Base-by-base conservation (phyloP, 2,888 invertebrate genomes). In the Rhagium mordax region DNA sequence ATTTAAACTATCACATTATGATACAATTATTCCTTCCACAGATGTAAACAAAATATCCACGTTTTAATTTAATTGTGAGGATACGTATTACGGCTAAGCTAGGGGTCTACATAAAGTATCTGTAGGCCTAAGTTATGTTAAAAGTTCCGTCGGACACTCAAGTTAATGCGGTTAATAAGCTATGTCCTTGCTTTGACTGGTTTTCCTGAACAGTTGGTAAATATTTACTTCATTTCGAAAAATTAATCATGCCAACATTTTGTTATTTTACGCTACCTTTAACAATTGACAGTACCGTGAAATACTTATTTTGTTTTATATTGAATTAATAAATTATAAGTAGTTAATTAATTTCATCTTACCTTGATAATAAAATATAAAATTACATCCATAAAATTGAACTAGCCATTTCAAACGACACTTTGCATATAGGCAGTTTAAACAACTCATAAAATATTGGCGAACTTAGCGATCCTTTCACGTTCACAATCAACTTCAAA, bases 401-500 rank as follows among this genome's bases (percentile, higher is more conserved):
- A 24, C 33, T 51, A 24, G 7, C 18, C 49, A 67, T 33, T 47
- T 21, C 47, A 57, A 67, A 57, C 66, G 24, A 41, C 67, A 67
- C 67, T 57, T 10, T 15, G 33, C 15, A 24, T 47, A 65, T n/a
- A 33, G 21, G 20, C n/a, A 53, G 18, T 29, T 18, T 33, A 53
- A 49, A 27, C 51, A 49, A 51, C 29, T 51, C 24, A 64, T 67
- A 53, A 53, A 20, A 33, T 53, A 53, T 33, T 29, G 21, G 67
- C 67, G 67, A 57, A 67, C 55, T 29, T 67, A 57, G 47, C 74
- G 74, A 72, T 73, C 73, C 66, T 73, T 75, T 64, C 74, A 16
- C 77, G 73, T 33, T 76, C 82, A 82, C 83, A 81, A 83, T 79
- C 80, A 78, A 81, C 80, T 77, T 81, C 75, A 78, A 80, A 84